These are phyloP conservation scores for human DNA, from an alignment of 2,113 vertebrate species.

Conservation along the genomic window DNA sequence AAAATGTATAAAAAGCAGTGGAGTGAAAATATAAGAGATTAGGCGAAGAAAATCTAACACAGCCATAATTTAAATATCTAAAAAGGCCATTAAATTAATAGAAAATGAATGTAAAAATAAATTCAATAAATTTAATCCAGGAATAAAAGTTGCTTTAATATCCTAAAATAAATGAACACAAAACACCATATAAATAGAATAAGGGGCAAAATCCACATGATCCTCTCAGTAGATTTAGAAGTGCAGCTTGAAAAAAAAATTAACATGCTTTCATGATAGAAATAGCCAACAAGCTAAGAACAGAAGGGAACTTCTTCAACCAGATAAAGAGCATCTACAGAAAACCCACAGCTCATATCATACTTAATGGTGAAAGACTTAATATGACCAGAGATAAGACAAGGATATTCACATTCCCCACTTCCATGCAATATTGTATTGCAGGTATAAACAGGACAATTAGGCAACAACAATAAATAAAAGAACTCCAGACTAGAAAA, in stretches of 20 bases:
- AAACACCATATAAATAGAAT: not conserved
- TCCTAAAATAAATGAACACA: not conserved
- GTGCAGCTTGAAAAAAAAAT: not conserved
- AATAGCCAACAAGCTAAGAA: not conserved
- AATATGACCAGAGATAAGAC: not conserved
- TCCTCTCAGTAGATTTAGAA: not conserved
- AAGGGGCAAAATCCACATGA: not conserved
- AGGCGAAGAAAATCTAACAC: not conserved
- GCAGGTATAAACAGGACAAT: not conserved
- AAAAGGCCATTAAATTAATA: not conserved
- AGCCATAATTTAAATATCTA: not conserved
- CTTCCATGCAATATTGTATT: not conserved
- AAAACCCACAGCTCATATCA: not conserved
- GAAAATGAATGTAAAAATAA: not conserved
- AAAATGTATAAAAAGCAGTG: not conserved
- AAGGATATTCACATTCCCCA: not conserved
- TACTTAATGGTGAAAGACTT: not conserved
- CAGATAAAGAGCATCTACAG: not conserved
- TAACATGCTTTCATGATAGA: not conserved
- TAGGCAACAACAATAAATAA: not conserved
- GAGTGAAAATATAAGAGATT: not conserved
- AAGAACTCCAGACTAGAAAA: not conserved
- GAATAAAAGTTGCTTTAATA: not conserved
- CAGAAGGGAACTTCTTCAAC: not conserved
- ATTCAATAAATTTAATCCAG: not conserved